phyloP scores from a whole-genome alignment of 1,140 invertebrate genomes.

The Bombus waltoni region DNA sequence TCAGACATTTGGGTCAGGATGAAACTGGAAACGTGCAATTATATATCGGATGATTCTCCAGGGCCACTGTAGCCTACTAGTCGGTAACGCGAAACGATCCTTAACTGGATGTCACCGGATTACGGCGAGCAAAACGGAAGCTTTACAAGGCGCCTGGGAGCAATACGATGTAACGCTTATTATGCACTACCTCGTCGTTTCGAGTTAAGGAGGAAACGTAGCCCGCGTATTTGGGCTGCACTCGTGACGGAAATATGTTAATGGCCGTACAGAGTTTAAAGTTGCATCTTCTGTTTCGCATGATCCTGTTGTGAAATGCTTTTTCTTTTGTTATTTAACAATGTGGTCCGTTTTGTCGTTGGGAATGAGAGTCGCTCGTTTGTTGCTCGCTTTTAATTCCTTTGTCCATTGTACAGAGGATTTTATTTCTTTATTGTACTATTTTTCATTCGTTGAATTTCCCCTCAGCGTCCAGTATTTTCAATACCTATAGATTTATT shows the following conservation, averaged over 20 bases:
- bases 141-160: slow-evolving; percentile 30
- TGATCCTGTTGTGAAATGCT: not conserved
- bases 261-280: not conserved
- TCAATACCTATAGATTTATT: no score
- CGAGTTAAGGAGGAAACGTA: slow-evolving; percentile 21
- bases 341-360: not conserved
- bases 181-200: slow-evolving; percentile 26
- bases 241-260: slow-evolving; percentile 15
- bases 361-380: not conserved
- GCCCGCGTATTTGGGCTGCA: slow-evolving; percentile 15
- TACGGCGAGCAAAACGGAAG: slow-evolving; percentile 5
- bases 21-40: slow-evolving; percentile 10
- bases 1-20: not conserved
- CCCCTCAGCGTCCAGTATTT: no score
- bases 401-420: not conserved
- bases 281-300: slow-evolving; percentile 8
- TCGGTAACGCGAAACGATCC: slow-evolving; percentile 26
- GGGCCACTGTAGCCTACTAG: not conserved
- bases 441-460: not conserved
- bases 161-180: slow-evolving; percentile 41
- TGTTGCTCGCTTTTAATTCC: not conserved
- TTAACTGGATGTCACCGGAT: slow-evolving; percentile 33
- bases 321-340: not conserved
- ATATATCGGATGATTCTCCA: slow-evolving; percentile 12
- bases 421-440: not conserved